Evolutionary conservation across 2,888 invertebrate species (phyloP).

Genomic region (Cheiracanthium punctorium): DNA sequence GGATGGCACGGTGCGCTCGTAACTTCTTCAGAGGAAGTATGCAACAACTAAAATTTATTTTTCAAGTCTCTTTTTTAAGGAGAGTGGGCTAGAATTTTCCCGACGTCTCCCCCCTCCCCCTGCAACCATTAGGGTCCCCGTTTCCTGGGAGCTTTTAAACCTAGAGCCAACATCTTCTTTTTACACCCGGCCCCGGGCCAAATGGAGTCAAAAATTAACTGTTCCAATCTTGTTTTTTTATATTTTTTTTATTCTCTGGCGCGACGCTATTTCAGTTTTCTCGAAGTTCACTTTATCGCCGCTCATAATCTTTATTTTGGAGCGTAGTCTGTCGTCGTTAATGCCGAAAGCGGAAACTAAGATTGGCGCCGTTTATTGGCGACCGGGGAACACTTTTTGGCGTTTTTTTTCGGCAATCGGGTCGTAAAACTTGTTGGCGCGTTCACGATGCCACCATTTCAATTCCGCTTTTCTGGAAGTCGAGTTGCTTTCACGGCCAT

Average conservation of each 20-base stretch:
- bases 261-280: conserved; percentile 46
- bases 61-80: too few species aligned
- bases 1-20: too few species aligned
- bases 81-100: too few species aligned
- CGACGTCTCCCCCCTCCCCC: too few species aligned
- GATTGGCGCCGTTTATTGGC: conserved; percentile 62
- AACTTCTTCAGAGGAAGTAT: too few species aligned
- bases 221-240: too few species aligned
- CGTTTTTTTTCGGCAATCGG: conserved; percentile 47
- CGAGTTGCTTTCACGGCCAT: too few species aligned
- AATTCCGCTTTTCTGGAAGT: not conserved
- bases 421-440: conserved; percentile 56
- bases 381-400: conserved; percentile 51
- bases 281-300: conserved; percentile 40
- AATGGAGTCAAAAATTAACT: conserved; percentile 37
- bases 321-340: conserved; percentile 27
- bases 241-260: conserved; percentile 21
- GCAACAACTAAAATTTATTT: too few species aligned
- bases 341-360: conserved; percentile 31
- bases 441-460: conserved; percentile 37
- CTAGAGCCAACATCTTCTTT: too few species aligned
- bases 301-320: conserved; percentile 60
- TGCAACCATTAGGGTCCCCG: too few species aligned
- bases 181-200: not conserved
- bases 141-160: too few species aligned